These are phyloP conservation scores for Centropus unirufus DNA, from an alignment of 2,113 vertebrate species.

Conservation along the genomic window DNA sequence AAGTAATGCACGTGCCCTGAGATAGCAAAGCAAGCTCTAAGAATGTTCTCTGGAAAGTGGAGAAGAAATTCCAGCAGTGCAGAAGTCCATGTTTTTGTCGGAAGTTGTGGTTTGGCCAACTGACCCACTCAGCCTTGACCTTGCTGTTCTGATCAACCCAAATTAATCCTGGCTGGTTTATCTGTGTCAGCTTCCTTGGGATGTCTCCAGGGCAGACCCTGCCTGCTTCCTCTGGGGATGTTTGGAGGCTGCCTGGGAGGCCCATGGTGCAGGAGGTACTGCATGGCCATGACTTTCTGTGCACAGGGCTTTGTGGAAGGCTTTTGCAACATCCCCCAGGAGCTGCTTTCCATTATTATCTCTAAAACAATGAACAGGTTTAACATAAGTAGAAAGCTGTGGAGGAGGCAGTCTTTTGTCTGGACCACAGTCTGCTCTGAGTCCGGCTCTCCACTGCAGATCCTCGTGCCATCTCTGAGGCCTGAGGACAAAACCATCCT, in stretches of 20 bases:
- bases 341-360: not conserved
- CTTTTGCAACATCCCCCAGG: no score
- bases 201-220: not conserved
- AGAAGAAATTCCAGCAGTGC: not conserved
- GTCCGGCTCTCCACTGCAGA: not conserved
- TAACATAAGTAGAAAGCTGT: not conserved
- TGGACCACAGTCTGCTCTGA: not conserved
- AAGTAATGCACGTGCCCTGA: not conserved
- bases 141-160: not conserved
- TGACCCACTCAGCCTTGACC: not conserved
- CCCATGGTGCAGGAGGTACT: not conserved
- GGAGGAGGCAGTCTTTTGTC: not conserved
- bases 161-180: not conserved
- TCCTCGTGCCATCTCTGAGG: not conserved
- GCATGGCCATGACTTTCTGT: fast-evolving
- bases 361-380: not conserved
- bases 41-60: not conserved
- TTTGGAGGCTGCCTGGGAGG: not conserved
- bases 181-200: not conserved
- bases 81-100: not conserved
- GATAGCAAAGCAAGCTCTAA: not conserved
- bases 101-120: not conserved
- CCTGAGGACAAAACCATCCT: not conserved
- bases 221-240: not conserved
- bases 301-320: fast-evolving